Base-by-base conservation (phyloP, 2,113 vertebrate genomes). In the Panthera tigris region DNA sequence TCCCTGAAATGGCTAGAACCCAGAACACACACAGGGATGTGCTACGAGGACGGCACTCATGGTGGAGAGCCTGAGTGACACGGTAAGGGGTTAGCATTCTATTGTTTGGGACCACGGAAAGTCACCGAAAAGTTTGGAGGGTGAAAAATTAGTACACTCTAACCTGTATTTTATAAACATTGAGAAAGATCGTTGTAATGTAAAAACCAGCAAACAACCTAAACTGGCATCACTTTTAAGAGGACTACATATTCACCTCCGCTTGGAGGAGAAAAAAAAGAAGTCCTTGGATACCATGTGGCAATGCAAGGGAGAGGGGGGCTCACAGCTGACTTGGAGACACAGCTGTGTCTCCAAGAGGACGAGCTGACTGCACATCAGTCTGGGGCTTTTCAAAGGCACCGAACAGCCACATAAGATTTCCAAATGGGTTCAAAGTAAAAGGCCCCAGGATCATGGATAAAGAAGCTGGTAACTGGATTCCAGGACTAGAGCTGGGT, bases 1-100 rank as follows among this genome's bases (percentile, higher is more conserved):
- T 6, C 50, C 36, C 9, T 8, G 16, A 57, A 36, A 21, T 6
- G 7, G 25, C 68, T 21, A 45, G 87, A n/a, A 11, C 48, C 25
- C 36, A 80, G n/a, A 33, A 39, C 1, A 3, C 0, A 0, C 0
- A 7, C 12, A 68, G 14, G 3, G 41, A 14, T 0, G 19, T 3
- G 9, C 48, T 4, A 4, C 1, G 48, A n/a, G 61, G 27, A 15
- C 5, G 23, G 52, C 7, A 7, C 25, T 3, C 41, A 39, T 0
- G 11, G 31, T 1, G 8, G 19, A 18, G 5, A 78, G 57, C 7
- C 33, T 15, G 11, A 27, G 25, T 5, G 23, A 36, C 14, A 14
- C 3, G 8, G 63, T 7, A 14, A 16, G 7, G n/a, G 6, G 2
- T 2, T 82, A 27, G 29, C 55, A 41, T 36, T 85, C 68, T 83